Evolutionary conservation across 2,113 vertebrate genomes (phyloP).

Genomic region (Ceuthmochares aereus): DNA sequence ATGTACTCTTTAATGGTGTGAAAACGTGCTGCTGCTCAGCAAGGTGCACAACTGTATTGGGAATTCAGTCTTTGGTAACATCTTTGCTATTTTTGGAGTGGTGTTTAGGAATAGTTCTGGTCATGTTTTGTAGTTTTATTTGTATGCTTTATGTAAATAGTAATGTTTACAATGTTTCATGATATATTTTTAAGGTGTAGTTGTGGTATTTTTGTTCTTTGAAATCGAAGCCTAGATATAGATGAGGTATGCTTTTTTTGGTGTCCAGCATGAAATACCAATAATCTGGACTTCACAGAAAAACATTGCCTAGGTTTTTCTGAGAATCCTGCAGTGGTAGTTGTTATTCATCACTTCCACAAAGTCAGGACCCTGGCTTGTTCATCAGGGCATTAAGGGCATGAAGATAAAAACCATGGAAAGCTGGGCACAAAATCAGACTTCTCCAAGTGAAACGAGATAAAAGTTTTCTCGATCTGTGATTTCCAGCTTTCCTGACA

Average conservation of each 20-base stretch:
- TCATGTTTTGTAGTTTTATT: not conserved
- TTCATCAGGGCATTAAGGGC: not conserved
- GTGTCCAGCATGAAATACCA: not conserved
- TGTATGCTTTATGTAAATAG: not conserved
- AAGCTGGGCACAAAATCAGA: not conserved
- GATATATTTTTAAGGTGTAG: not conserved
- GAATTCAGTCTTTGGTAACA: not conserved
- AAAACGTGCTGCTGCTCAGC: accelerated
- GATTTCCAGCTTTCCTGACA: not conserved
- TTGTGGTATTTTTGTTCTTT: not conserved
- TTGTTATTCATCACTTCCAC: not conserved
- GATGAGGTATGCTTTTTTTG: not conserved
- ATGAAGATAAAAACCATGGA: not conserved
- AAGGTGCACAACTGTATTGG: not conserved
- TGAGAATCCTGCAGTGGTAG: not conserved
- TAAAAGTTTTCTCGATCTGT: not conserved
- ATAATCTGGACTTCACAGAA: not conserved
- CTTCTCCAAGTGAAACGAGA: not conserved
- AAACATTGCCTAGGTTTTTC: not conserved
- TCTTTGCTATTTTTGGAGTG: not conserved
- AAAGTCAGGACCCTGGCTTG: not conserved
- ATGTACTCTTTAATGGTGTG: not conserved
- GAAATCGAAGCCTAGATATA: not conserved
- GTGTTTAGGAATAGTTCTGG: not conserved
- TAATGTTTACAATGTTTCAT: not conserved